A percentile compares a stretch with the other conserved stretches of the same genome.
Evolutionary conservation across 1,140 invertebrate species (phyloP).

Genomic region (Aphidius gifuensis): DNA sequence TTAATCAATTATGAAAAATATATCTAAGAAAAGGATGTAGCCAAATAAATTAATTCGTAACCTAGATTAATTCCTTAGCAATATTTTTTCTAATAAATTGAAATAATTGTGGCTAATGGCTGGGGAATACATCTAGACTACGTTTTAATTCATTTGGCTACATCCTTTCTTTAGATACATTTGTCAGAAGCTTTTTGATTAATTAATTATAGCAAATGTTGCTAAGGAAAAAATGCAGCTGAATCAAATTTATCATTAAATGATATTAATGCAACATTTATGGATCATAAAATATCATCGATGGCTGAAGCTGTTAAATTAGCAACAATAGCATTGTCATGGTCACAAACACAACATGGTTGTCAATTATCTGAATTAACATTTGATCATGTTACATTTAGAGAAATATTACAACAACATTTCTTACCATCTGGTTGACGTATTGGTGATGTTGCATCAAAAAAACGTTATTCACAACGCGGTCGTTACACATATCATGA

Average conservation of each 20-base stretch:
- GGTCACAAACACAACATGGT: slow-evolving; percentile 68
- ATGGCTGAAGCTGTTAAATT: slow-evolving; percentile 61
- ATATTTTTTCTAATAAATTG: too few species aligned
- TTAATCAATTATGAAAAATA: too few species aligned
- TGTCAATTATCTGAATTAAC: slow-evolving; percentile 71
- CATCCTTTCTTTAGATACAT: too few species aligned
- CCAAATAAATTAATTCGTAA: too few species aligned
- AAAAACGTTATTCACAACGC: slow-evolving; percentile 72
- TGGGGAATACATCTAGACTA: too few species aligned
- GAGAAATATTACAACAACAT: slow-evolving; percentile 87
- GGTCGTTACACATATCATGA: slow-evolving; percentile 80
- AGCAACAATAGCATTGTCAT: slow-evolving; percentile 66
- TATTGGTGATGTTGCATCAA: slow-evolving; percentile 64
- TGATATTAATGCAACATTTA: slow-evolving; percentile 42
- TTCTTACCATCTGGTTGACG: slow-evolving; percentile 81
- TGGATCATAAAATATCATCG: slow-evolving; percentile 53
- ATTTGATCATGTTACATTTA: slow-evolving; percentile 80
- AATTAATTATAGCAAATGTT: too few species aligned
- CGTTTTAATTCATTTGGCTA: too few species aligned
- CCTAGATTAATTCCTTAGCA: too few species aligned
- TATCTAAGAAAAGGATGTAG: too few species aligned
- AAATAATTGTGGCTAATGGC: too few species aligned
- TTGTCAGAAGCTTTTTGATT: too few species aligned
- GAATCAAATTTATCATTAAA: slow-evolving; percentile 43
- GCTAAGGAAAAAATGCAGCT: too few species aligned